Percentiles rank a stretch among this genome's conserved stretches.
Evolutionary conservation across 2,113 vertebrate species (phyloP).

Genomic region (Callorhinus ursinus): DNA sequence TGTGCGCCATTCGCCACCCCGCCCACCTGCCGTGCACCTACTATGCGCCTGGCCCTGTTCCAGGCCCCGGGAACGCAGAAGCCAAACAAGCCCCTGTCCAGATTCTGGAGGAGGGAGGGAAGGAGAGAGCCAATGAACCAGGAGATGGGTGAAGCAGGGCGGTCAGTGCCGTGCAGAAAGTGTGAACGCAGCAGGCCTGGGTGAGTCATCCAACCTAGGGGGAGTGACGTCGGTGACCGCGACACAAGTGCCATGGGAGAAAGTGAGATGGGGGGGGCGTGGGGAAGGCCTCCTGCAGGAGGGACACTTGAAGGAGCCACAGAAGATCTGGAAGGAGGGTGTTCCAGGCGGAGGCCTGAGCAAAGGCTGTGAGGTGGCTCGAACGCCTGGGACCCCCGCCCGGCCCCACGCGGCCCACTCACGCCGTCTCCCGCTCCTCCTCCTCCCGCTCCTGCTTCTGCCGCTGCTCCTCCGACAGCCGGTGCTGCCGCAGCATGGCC

Average conservation of each 20-base stretch:
- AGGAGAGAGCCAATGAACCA: rapidly evolving
- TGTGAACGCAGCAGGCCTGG: neutral
- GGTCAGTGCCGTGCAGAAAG: neutral
- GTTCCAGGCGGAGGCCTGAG: neutral
- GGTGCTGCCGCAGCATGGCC: slow-evolving; percentile 91
- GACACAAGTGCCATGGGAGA: neutral
- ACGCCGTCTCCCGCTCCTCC: slow-evolving; percentile 93
- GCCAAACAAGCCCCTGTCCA: neutral
- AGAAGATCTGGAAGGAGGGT: neutral
- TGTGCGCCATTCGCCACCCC: no score
- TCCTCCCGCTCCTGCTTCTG: slow-evolving; percentile 90
- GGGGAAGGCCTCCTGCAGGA: neutral
- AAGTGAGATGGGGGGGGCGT: rapidly evolving
- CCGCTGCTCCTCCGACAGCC: slow-evolving; percentile 88
- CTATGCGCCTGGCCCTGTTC: no score
- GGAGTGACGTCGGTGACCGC: neutral
- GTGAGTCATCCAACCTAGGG: neutral
- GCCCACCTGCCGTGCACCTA: neutral
- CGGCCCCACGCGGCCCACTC: slow-evolving; percentile 51
- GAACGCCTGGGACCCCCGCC: rapidly evolving
- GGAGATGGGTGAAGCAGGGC: neutral
- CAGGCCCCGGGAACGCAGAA: neutral
- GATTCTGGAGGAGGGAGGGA: no score
- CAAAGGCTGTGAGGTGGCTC: rapidly evolving
- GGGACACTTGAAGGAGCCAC: rapidly evolving